These are phyloP conservation scores for Hirtodrosophila confusa DNA, from an alignment of 2,888 invertebrate species.

Conservation along the genomic window DNA sequence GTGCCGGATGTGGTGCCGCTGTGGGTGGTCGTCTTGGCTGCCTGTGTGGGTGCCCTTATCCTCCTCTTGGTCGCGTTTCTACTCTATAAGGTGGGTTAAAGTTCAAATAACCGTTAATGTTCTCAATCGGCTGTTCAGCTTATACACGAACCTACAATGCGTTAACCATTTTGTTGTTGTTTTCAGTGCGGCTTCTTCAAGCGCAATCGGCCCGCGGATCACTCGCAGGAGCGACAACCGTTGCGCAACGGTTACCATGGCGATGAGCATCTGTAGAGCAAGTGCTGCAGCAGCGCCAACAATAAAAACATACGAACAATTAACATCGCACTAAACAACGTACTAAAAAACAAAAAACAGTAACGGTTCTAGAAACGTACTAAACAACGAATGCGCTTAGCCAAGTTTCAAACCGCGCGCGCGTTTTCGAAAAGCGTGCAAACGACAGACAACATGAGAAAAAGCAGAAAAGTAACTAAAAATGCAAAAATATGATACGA, in stretches of 20 bases:
- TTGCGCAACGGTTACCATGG: conserved; percentile 90
- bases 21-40: conserved; percentile 94
- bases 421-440: conserved; percentile 30
- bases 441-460: conserved; percentile 1
- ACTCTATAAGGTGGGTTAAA: conserved; percentile 89
- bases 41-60: conserved; percentile 91
- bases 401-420: conserved; percentile 45
- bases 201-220: conserved; percentile 92
- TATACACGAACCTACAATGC: conserved; percentile 9
- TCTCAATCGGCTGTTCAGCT: neutral
- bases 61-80: conserved; percentile 90
- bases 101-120: neutral
- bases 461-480: conserved; percentile 13
- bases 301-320: conserved; percentile 51
- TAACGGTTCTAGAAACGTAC: conserved; percentile 42
- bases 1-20: conserved; percentile 90
- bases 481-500: conserved; percentile 20
- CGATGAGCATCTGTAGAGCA: conserved; percentile 89
- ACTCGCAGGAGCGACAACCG: conserved; percentile 92
- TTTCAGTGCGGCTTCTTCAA: conserved; percentile 96
- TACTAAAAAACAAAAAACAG: conserved; percentile 43
- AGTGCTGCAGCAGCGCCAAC: conserved; percentile 12
- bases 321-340: conserved; percentile 69
- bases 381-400: conserved; percentile 47
- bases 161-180: conserved; percentile 9